These are phyloP conservation scores for Uria aalge DNA, from an alignment of 2,113 vertebrate species.

Conservation along the genomic window DNA sequence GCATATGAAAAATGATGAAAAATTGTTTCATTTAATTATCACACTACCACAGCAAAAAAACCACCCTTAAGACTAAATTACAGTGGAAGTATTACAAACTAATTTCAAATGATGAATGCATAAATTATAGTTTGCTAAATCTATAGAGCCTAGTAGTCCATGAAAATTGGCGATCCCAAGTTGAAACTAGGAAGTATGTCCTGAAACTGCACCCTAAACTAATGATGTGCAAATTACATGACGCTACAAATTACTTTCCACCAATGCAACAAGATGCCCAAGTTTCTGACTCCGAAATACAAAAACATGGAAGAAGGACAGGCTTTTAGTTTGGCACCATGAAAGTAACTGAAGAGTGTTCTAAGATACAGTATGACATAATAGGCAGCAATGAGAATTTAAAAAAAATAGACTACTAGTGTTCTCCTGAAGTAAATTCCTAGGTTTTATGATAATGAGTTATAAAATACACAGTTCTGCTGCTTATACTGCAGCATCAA, in stretches of 20 bases:
- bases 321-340: not conserved
- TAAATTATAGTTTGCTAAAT: not conserved
- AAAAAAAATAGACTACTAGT: not conserved
- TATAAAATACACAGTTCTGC: not conserved
- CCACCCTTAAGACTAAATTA: not conserved
- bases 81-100: not conserved
- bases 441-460: not conserved
- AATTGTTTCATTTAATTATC: not conserved
- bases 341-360: not conserved
- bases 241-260: not conserved
- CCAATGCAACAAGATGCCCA: not conserved
- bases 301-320: not conserved
- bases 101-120: not conserved
- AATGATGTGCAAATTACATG: not conserved
- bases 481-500: not conserved
- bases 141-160: not conserved
- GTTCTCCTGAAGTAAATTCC: not conserved
- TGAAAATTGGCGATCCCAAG: not conserved
- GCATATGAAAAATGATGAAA: not conserved
- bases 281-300: not conserved
- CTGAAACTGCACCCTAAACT: not conserved
- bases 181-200: not conserved
- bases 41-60: not conserved
- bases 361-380: not conserved
- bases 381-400: not conserved